Evolutionary conservation across 1,140 invertebrate genomes (phyloP).

Genomic region (Meloidogyne chitwoodi): DNA sequence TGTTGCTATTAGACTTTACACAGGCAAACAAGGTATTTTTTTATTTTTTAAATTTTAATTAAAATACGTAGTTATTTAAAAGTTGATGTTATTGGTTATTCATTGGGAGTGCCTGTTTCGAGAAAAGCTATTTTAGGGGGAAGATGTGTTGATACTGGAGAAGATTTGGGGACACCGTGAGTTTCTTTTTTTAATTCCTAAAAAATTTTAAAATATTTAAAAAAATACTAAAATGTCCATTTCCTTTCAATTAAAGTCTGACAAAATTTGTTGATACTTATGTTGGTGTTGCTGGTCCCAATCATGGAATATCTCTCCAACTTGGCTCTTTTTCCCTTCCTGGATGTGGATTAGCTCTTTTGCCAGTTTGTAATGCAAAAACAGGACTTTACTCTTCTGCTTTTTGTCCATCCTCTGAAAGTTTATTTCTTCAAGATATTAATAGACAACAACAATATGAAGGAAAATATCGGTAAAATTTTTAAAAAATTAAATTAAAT

Average conservation of each 20-base stretch:
- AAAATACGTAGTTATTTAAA: too few relatives aligned
- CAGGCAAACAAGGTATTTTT: slow-evolving; percentile 31
- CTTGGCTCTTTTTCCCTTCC: slow-evolving; percentile 47
- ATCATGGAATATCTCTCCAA: slow-evolving; percentile 53
- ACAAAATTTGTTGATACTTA: slow-evolving; percentile 55
- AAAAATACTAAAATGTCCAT: not conserved
- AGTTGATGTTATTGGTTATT: slow-evolving; percentile 43
- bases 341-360: slow-evolving; percentile 52
- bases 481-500: too few relatives aligned
- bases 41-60: not conserved
- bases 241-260: slow-evolving; percentile 4
- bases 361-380: slow-evolving; percentile 49
- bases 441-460: slow-evolving; percentile 49
- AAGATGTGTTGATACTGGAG: slow-evolving; percentile 56
- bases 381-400: slow-evolving; percentile 56
- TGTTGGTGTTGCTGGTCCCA: slow-evolving; percentile 56
- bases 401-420: slow-evolving; percentile 50
- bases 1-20: slow-evolving; percentile 56
- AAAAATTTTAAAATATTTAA: not conserved
- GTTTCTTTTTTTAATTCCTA: not conserved
- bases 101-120: slow-evolving; percentile 53
- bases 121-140: slow-evolving; percentile 57
- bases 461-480: slow-evolving; percentile 39
- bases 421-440: slow-evolving; percentile 54
- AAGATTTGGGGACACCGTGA: slow-evolving; percentile 49